Percentiles rank a stretch among this genome's conserved stretches.
Conservation (phyloP, 2,797 vertebrate species). For the Rallus crepitans region DNA sequence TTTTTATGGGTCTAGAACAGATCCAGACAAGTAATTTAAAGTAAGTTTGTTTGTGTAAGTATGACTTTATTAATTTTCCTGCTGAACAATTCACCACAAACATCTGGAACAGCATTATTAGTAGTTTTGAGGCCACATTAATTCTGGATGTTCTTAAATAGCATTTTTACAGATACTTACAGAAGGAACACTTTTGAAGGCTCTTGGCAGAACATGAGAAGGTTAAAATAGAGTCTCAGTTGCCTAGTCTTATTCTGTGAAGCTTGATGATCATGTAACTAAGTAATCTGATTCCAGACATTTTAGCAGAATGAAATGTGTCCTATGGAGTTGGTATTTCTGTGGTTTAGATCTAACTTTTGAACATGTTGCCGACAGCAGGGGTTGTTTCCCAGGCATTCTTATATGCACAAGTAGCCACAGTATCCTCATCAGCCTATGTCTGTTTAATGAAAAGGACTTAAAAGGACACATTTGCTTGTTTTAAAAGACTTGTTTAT, state of each 20-base stretch:
- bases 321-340: slow-evolving; percentile 29
- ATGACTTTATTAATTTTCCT: slow-evolving; percentile 46
- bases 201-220: slow-evolving; percentile 55
- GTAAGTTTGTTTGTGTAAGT: slow-evolving; percentile 13
- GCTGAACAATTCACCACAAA: slow-evolving; percentile 28
- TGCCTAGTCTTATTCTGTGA: slow-evolving; percentile 19
- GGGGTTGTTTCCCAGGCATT: not conserved
- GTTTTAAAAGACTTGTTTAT: slow-evolving; percentile 18
- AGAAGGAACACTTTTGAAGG: slow-evolving; percentile 36
- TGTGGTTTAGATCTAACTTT: slow-evolving; percentile 49
- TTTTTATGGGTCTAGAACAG: slow-evolving; percentile 13
- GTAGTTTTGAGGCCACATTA: slow-evolving; percentile 24
- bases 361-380: slow-evolving; percentile 38
- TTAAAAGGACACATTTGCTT: slow-evolving; percentile 27
- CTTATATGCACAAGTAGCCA: not conserved
- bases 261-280: not conserved
- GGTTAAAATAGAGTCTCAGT: not conserved
- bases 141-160: slow-evolving; percentile 32
- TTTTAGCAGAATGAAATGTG: slow-evolving; percentile 28
- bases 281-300: slow-evolving; percentile 42
- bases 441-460: slow-evolving; percentile 6
- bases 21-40: slow-evolving; percentile 34
- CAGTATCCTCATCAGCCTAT: not conserved
- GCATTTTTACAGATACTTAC: slow-evolving; percentile 36
- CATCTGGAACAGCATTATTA: slow-evolving; percentile 39